Base-by-base conservation (phyloP, 2,113 vertebrate species). In the Alces alces region DNA sequence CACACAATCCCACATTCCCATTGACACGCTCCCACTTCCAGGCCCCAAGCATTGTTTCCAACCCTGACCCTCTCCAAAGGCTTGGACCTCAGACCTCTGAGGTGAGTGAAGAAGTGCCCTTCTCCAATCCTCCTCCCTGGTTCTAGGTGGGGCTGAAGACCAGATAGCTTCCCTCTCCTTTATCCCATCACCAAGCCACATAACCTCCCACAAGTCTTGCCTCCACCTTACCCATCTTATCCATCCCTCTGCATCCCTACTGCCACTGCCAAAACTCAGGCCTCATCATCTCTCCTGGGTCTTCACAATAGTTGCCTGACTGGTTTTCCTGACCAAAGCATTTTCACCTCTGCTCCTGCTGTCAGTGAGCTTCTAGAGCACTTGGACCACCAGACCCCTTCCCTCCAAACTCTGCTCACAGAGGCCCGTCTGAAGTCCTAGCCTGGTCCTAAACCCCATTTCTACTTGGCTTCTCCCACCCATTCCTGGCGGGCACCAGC, bases 241-340 rank as follows among this genome's bases (percentile, higher is more conserved):
- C 66, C 61, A 64, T 10, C 19, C 70, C 15, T 14, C 92, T 27
- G 25, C 2, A 54, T 98, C 86, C 83, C 54, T 14, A 16, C 92
- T 45, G 66, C 83, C 33, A 6, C 8, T 79, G 93, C 30, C 79
- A 88, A 92, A 96, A 1, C 55, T 84, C 84, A 16, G 92, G 96
- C 89, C 92, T 60, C 83, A 39, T 58, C 64, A 21, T 54, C 94
- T 66, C 89, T 96, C 73, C 92, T 15, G 55, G 61, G 55, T 86
- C 70, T 60, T 94, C 91, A 45, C 76, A 45, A 55, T 2, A 82
- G 92, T 17, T 76, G 76, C 82, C 86, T 66, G 52, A 96, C 94
- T 80, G 82, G 95, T 97, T 97, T 96, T 85, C 58, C 58, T 88
- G 94, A 66, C 94, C 94, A 90, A 16, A 92, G 64, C 57, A 82